These are phyloP conservation scores for Pterocles gutturalis DNA, from an alignment of 2,113 vertebrate species.

Conservation along the genomic window DNA sequence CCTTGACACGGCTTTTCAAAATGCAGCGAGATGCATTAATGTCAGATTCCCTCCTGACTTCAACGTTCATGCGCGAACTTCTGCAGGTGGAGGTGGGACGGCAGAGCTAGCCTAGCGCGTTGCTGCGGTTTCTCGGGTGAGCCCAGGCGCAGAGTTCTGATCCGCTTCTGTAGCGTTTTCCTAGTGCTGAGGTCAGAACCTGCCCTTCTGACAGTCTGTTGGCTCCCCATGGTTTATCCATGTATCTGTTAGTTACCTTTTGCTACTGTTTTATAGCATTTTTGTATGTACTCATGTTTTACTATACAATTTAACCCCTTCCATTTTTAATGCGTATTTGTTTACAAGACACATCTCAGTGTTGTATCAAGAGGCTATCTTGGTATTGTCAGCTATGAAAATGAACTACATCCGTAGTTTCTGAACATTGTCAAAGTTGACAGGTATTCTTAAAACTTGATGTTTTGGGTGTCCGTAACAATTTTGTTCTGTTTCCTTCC, in stretches of 20 bases:
- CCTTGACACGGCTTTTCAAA: background rate
- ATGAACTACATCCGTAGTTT: background rate
- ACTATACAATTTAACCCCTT: background rate
- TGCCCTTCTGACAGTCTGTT: background rate
- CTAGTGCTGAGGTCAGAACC: background rate
- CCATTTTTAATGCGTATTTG: conserved; percentile 2
- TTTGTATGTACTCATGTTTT: background rate
- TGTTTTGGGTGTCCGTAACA: background rate
- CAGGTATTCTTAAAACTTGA: background rate
- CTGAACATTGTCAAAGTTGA: background rate
- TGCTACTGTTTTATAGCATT: background rate
- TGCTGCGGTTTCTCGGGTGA: background rate
- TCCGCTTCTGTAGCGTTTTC: background rate
- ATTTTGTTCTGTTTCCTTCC: background rate
- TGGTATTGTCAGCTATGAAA: background rate
- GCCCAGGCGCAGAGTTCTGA: background rate
- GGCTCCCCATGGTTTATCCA: background rate
- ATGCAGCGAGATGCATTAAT: rapidly evolving
- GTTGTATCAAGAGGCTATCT: background rate
- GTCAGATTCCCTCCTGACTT: background rate
- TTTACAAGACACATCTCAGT: conserved; percentile 38
- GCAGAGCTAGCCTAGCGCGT: background rate
- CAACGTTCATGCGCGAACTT: background rate
- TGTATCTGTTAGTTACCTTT: background rate
- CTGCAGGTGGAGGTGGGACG: background rate